These are phyloP conservation scores for Caranx ignobilis DNA, from an alignment of 2,113 vertebrate species.

Conservation along the genomic window DNA sequence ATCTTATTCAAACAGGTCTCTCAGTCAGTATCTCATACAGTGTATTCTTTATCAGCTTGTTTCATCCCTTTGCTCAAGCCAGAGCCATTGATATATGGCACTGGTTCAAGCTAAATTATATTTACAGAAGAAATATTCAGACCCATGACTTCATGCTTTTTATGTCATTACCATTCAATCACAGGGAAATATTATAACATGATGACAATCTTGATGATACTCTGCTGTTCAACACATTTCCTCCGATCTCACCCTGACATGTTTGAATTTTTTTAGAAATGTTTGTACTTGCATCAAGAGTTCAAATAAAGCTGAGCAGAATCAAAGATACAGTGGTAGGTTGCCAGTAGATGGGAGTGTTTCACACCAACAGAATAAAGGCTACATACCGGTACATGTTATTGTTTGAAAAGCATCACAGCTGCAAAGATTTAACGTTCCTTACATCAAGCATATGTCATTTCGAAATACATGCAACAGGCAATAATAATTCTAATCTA, in stretches of 20 bases:
- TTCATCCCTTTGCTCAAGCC: neutral
- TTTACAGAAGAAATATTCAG: neutral
- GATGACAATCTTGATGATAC: no score
- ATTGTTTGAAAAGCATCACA: neutral
- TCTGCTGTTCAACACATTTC: no score
- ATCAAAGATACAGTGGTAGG: neutral
- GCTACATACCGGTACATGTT: no score
- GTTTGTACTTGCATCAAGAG: no score
- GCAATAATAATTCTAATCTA: neutral
- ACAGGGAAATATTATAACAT: neutral
- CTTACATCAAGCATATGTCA: neutral
- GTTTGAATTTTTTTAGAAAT: neutral
- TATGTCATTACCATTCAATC: neutral
- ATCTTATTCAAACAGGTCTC: no score
- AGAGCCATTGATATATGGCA: no score
- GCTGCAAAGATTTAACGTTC: neutral
- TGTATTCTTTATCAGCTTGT: neutral
- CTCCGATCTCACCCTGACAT: neutral
- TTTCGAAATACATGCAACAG: neutral
- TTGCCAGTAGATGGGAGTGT: conserved; percentile 57
- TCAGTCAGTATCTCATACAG: no score
- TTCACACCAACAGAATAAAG: neutral
- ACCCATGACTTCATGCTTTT: neutral
- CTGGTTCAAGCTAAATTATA: neutral
- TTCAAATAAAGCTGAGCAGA: neutral